Conservation (phyloP, 37 sponge, comb jelly and placozoan species). For the Eunapius fragilis region DNA sequence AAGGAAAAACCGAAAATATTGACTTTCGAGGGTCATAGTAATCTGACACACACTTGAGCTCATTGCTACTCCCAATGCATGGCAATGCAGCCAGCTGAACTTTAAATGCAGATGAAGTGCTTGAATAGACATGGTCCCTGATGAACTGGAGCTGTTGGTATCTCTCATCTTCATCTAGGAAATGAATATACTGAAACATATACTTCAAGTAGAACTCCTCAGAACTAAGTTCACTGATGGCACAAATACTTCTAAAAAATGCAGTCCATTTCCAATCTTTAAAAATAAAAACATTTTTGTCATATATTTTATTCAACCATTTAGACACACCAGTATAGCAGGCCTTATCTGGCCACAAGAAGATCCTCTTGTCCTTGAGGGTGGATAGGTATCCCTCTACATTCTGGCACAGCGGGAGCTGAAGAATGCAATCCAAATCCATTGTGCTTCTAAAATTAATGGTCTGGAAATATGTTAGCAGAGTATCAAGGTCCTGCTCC, state of each 20-base stretch:
- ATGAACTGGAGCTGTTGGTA: conserved; percentile 42
- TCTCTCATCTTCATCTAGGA: conserved; percentile 33
- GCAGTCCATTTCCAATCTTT: conserved; percentile 25
- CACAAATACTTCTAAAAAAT: neutral
- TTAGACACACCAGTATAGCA: conserved; percentile 15
- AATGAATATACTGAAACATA: conserved; percentile 35
- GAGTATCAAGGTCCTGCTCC: neutral
- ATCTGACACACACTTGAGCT: conserved; percentile 1
- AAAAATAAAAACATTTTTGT: conserved; percentile 22
- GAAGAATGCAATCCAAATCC: neutral
- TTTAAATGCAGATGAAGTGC: neutral
- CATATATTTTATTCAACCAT: conserved; percentile 17
- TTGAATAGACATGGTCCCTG: conserved; percentile 21
- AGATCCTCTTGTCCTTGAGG: neutral
- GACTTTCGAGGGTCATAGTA: conserved; percentile 12
- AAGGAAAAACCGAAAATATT: conserved; percentile 33
- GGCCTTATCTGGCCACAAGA: conserved; percentile 24
- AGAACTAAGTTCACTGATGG: conserved; percentile 10
- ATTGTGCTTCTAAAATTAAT: conserved; percentile 6
- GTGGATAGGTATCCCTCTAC: conserved; percentile 29
- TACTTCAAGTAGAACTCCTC: conserved; percentile 29
- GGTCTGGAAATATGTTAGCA: conserved; percentile 27
- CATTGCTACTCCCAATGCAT: conserved; percentile 26
- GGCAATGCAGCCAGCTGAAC: neutral
- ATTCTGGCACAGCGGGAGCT: conserved; percentile 48